Conservation (phyloP, 2,797 vertebrate species). For the Buphagus erythrorhynchus region DNA sequence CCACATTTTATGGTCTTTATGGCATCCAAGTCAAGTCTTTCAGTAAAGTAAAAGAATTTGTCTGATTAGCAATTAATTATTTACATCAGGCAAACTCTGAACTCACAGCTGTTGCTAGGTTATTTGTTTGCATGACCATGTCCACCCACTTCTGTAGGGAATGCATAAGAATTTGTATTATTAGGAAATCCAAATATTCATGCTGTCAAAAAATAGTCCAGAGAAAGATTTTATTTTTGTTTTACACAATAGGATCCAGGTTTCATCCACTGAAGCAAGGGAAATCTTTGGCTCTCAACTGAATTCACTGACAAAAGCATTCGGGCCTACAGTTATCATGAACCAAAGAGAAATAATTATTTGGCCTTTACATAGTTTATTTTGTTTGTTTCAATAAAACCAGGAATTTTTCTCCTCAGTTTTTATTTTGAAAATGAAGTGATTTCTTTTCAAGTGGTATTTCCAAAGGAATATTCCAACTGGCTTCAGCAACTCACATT, state of each 20-base stretch:
- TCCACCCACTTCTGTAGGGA: neutral
- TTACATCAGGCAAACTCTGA: neutral
- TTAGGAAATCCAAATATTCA: neutral
- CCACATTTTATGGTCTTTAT: neutral
- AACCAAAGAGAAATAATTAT: neutral
- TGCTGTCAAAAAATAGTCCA: neutral
- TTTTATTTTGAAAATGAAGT: constrained; percentile 18
- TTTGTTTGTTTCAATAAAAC: neutral
- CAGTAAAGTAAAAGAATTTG: neutral
- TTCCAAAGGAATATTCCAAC: constrained; percentile 42
- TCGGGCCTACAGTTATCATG: neutral
- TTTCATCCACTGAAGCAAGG: neutral
- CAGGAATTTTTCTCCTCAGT: neutral
- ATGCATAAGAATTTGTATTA: neutral
- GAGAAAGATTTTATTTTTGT: neutral
- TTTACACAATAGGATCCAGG: neutral
- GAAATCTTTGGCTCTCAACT: neutral
- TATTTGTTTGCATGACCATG: neutral
- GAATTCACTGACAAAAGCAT: neutral
- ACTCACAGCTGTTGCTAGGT: neutral
- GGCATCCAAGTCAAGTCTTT: neutral
- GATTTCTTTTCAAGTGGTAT: constrained; percentile 14
- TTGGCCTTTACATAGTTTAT: neutral
- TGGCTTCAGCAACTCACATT: constrained; percentile 13
- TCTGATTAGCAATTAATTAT: neutral